Evolutionary conservation across 1,140 invertebrate genomes (phyloP), one percentile per base, ranked within the genome.

Genomic region (Drosophila willistoni): DNA sequence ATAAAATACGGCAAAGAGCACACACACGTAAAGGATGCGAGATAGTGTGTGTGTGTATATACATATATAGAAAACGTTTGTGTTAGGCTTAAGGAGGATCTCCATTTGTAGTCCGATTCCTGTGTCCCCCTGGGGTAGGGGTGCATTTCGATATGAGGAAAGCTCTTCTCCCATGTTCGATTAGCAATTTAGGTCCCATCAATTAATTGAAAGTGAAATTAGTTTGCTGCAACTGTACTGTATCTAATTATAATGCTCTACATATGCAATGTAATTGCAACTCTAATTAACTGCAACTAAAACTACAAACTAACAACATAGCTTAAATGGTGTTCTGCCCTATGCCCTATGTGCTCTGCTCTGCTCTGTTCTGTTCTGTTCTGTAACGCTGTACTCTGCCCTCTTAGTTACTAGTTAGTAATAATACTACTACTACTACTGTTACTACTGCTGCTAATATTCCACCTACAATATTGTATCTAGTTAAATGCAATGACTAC

Each of bases 1-100:
- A 90, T 89, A 89, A 89, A 89, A 89, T 89, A 90, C 85, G 73
- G 81, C 81, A 85, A 84, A 89, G 70, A 89, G 83, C 84, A 89
- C 84, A 89, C 75, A 69, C 73, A 39, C 12, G 22, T 51, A 51
- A 17, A 51, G 7, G 13, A 9, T 12, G 44, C 19, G 44, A 51
- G 17, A 9, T 6, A 7, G 42, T 17, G 17, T 51, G 44, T 22
- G 60, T 66, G 44, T 67, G 56, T 74, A 39, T 79, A 75, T 62
- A 61, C 54, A 41, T 66, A 57, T 57, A 62, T 56, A 42, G 39
- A 59, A 14, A 33, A 60, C 13, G 69, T 55, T 19, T 42, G 5
- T 6, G 29, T 29, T 19, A 25, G 17, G 19, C 19, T 55, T 7
- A 39, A 3, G n/a, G 7, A 56, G 36, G 14, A 34, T 19, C 22